A percentile compares a stretch with the other conserved stretches of the same genome.
Conservation (phyloP, 2,888 invertebrate species). For the Spialia ferax region DNA sequence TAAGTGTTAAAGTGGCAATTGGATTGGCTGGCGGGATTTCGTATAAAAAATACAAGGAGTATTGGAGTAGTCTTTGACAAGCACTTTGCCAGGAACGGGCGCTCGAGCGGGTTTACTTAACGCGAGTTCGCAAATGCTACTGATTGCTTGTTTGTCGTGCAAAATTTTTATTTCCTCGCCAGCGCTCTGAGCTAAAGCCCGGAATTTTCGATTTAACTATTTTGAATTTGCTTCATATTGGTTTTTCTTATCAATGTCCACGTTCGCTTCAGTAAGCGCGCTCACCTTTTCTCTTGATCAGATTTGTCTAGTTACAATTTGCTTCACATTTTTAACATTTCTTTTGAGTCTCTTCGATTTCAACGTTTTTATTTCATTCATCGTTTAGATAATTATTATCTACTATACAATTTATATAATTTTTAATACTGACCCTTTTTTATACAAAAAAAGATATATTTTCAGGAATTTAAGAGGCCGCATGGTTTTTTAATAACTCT, state of each 20-base stretch:
- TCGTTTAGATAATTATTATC: too few species aligned
- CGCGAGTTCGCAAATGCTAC: conserved; percentile 77
- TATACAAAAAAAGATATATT: not conserved
- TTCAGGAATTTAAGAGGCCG: not conserved
- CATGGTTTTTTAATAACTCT: not conserved
- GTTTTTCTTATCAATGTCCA: conserved; percentile 42
- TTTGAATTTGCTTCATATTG: conserved; percentile 47
- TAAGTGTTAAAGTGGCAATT: conserved; percentile 42
- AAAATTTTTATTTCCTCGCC: conserved; percentile 71
- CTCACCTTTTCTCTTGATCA: conserved; percentile 38
- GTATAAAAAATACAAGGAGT: conserved; percentile 64
- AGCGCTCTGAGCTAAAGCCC: conserved; percentile 39
- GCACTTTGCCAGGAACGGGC: conserved; percentile 60
- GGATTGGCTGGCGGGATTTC: conserved; percentile 42
- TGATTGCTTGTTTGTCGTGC: conserved; percentile 82
- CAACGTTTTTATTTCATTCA: conserved; percentile 12
- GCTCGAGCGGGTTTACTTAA: conserved; percentile 67
- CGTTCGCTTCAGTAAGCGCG: conserved; percentile 28
- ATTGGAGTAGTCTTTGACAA: conserved; percentile 73
- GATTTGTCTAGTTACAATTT: conserved; percentile 39
- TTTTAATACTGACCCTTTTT: not conserved
- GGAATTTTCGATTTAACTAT: conserved; percentile 48
- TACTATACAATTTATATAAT: conserved; percentile 8
- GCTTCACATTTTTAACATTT: conserved; percentile 35
- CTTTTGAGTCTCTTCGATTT: conserved; percentile 24